These are phyloP conservation scores for Lutjanus argentimaculatus DNA, from an alignment of 2,797 vertebrate species.

Conservation along the genomic window DNA sequence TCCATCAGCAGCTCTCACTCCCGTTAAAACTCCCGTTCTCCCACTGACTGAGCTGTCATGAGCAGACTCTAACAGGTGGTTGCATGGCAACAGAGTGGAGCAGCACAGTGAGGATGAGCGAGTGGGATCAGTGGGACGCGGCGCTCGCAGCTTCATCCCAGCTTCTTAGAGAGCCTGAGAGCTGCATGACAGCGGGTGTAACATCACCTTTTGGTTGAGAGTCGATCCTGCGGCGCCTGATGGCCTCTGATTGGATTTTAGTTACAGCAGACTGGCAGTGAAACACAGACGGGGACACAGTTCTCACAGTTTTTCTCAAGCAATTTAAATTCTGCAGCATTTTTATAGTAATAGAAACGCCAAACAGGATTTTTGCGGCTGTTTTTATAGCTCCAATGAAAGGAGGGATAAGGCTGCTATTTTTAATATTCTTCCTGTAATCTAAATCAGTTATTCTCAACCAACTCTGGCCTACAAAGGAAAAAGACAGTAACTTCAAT, in stretches of 20 bases:
- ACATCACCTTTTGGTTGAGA: background rate
- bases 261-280: background rate
- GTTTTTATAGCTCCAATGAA: too few species aligned
- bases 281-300: background rate
- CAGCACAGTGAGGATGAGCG: background rate
- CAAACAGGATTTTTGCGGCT: too few species aligned
- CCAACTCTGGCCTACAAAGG: too few species aligned
- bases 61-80: constrained; percentile 45
- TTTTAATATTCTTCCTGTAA: too few species aligned
- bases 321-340: background rate
- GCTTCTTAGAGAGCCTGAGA: too few species aligned
- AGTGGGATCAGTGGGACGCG: constrained; percentile 20
- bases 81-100: constrained; percentile 55
- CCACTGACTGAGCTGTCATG: constrained; percentile 6
- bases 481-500: too few species aligned
- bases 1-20: constrained; percentile 1
- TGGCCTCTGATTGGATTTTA: background rate
- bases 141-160: too few species aligned
- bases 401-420: too few species aligned
- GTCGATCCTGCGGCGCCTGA: background rate
- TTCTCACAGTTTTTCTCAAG: background rate
- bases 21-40: background rate
- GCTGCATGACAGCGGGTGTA: background rate
- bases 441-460: too few species aligned
- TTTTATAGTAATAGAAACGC: background rate